Base-by-base conservation (phyloP, 2,797 vertebrate species). In the Ara ararauna region DNA sequence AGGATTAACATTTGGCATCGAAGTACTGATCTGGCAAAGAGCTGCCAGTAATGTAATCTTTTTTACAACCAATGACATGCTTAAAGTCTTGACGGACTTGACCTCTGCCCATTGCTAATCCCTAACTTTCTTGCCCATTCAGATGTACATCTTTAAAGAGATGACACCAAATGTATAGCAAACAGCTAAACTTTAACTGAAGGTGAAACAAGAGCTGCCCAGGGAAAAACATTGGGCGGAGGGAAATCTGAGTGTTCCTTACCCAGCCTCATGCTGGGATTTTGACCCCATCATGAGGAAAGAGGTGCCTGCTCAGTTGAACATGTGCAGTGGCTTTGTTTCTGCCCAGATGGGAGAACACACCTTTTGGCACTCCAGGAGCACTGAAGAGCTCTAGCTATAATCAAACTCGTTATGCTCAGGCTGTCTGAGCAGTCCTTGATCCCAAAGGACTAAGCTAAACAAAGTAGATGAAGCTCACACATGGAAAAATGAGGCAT, bases 1-100 rank as follows among this genome's bases (percentile, higher is more conserved):
- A 97, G 97, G 97, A 97, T 98, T 98, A 98, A 95, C 97, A 98
- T 98, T 98, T 98, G 97, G 98, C 96, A 94, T 97, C 90, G 93
- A 96, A 94, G 87, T 83, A 96, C 89, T 95, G 92, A 92, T 96
- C 96, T 97, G 94, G 97, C 96, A 96, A 95, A 88, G 92, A 94
- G 86, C 91, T 97, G 97, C 96, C 93, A 97, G 93, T 96, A 98
- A 96, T 18, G 96, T 94, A 97, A 95, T 93, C 92, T 97, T 96
- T 97, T 98, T 97, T 97, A 97, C 96, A 97, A 94, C 95, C 85
- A 93, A 90, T 29, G 79, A 93, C 89, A 87, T 96, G 93, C 92
- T 97, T 96, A 92, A 96, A 97, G 89, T 75, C 91, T 94, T 90
- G 94, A 95, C 87, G 36, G 94, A 91, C 90, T 94, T 97, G 93